Percentiles rank a stretch among this genome's conserved stretches.
Evolutionary conservation across 2,113 vertebrate species (phyloP).

Genomic region (Lipotes vexillifer): DNA sequence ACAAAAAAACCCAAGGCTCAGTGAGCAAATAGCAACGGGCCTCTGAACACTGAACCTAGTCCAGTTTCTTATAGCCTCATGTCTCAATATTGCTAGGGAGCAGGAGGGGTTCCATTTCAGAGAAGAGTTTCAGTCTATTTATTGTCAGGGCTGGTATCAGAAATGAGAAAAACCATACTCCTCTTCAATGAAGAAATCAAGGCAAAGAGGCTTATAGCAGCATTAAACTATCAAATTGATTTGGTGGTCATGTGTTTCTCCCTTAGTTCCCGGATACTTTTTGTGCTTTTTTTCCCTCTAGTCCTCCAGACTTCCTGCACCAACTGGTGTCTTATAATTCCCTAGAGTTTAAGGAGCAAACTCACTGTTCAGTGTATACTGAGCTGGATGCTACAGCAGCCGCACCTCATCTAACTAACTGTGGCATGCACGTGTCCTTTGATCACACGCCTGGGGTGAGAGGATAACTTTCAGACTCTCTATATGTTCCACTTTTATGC

Average conservation of each 20-base stretch:
- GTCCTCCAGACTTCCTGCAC: not conserved
- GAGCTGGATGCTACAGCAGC: not conserved
- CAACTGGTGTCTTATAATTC: not conserved
- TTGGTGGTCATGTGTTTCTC: not conserved
- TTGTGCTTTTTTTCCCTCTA: not conserved
- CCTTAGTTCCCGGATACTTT: not conserved
- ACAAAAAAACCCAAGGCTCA: not conserved
- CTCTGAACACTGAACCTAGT: not conserved
- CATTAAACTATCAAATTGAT: not conserved
- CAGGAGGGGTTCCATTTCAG: not conserved
- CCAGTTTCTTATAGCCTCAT: not conserved
- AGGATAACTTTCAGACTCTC: not conserved
- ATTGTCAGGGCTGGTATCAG: not conserved
- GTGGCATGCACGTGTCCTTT: not conserved
- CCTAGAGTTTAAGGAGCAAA: constrained; percentile 3
- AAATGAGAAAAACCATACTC: not conserved
- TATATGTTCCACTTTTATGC: not conserved
- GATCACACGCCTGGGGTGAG: not conserved
- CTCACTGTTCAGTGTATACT: not conserved
- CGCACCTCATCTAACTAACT: not conserved
- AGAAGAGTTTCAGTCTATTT: not conserved
- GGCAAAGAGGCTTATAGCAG: not conserved
- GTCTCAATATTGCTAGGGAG: not conserved
- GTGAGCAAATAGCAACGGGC: not conserved
- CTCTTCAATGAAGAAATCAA: not conserved